These are phyloP conservation scores for Pseudolycoriella hygida DNA, from an alignment of 2,888 invertebrate genomes.

Conservation along the genomic window DNA sequence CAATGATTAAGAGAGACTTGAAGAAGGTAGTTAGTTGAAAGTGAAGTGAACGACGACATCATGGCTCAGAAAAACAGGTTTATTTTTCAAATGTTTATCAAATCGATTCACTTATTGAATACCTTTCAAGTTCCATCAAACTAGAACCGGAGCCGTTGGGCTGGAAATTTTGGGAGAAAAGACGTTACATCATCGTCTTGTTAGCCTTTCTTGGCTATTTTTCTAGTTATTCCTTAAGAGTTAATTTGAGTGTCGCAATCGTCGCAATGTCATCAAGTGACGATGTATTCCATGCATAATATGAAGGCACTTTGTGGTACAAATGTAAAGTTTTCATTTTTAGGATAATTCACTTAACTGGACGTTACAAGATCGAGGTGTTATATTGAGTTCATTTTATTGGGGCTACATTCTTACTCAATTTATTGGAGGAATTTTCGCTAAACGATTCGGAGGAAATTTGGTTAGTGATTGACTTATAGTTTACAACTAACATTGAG, in stretches of 20 bases:
- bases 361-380: constrained; percentile 58
- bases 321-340: background rate
- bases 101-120: no score
- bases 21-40: no score
- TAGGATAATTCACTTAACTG: constrained; percentile 61
- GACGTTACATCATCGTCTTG: constrained; percentile 55
- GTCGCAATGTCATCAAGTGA: constrained; percentile 62
- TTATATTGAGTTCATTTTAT: constrained; percentile 73
- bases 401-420: constrained; percentile 78
- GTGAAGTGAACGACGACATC: no score
- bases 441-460: constrained; percentile 71
- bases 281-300: background rate
- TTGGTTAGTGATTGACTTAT: constrained; percentile 22
- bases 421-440: constrained; percentile 67
- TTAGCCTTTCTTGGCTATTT: constrained; percentile 72
- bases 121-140: no score
- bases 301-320: no score
- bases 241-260: constrained; percentile 85
- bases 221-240: constrained; percentile 64
- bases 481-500: background rate
- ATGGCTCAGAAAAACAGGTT: no score
- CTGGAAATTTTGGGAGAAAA: constrained; percentile 57
- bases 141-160: constrained; percentile 12
- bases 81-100: no score
- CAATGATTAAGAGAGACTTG: no score